Base-by-base conservation (phyloP, 2,888 invertebrate species). In the Serrognathus titanus region DNA sequence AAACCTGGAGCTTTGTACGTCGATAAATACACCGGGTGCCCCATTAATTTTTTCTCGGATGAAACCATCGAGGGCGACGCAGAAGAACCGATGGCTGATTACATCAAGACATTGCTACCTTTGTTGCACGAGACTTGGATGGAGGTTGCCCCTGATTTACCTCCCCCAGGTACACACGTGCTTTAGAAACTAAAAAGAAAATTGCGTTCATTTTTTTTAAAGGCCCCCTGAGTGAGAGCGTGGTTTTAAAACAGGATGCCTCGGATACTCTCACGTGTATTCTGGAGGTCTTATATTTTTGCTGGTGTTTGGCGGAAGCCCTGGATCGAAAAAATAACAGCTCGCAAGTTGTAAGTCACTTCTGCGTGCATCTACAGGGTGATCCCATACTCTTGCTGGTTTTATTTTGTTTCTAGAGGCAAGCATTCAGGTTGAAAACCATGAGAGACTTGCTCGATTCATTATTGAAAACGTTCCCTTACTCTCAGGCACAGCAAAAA, bases 41-140 rank as follows among this genome's bases (percentile, higher is more conserved):
- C 36, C 12, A 11, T 12, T 13, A 11, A 38, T 38, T 38, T 38
- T 16, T 31, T 31, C 4, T 31, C 24, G 24, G 24, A 31, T 13
- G 37, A 36, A 43, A 16, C 16, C 3, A 52, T 31, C 37, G 11
- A 9, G 11, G 10, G 6, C 1, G 35, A 50, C 6, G 51, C 36
- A 1, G 37, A 35, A 9, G 48, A 16, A 13, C 31, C 48, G 36
- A 41, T 48, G 6, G 54, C 45, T 10, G 13, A 81, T 49, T 89
- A 90, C 71, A 80, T 87, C 35, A 79, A 83, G 58, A 83, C 84
- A 37, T 77, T 94, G 46, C 81, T 93, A 77, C 91, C 93, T 1
- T 77, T 94, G 20, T 79, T 94, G 53, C 83, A 89, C 71, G 92
- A 93, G 73, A 89, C 89, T 49, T 94, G 94, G 92, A 74, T 91